Percentiles rank a stretch among this genome's conserved stretches.
These are phyloP conservation scores for Schizaphis graminum DNA, from an alignment of 2,888 invertebrate species.

Conservation along the genomic window DNA sequence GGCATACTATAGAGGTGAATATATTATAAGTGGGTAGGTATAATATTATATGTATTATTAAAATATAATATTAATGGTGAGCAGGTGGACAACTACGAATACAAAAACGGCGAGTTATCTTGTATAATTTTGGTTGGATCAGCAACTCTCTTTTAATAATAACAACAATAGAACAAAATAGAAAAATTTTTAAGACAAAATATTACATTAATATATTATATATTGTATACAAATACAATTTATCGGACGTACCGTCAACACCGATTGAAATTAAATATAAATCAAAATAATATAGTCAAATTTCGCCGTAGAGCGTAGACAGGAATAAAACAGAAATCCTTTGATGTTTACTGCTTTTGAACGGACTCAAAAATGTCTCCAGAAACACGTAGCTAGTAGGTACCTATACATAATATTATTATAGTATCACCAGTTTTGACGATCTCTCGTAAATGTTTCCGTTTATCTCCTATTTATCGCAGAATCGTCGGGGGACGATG, in stretches of 20 bases:
- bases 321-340: not conserved
- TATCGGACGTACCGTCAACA: not conserved
- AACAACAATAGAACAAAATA: not conserved
- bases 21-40: no score
- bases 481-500: not conserved
- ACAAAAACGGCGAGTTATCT: no score
- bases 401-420: not conserved
- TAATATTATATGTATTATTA: no score
- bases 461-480: not conserved
- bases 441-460: not conserved
- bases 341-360: not conserved
- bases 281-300: not conserved
- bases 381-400: not conserved
- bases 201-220: not conserved
- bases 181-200: not conserved
- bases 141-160: not conserved
- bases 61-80: no score
- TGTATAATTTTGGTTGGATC: not conserved
- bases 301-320: not conserved
- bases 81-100: no score
- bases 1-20: not conserved
- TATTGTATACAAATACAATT: not conserved
- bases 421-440: not conserved
- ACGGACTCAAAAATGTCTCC: not conserved
- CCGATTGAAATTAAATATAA: not conserved